These are phyloP conservation scores for Apteryx owenii DNA, from an alignment of 2,113 vertebrate species.

Conservation along the genomic window DNA sequence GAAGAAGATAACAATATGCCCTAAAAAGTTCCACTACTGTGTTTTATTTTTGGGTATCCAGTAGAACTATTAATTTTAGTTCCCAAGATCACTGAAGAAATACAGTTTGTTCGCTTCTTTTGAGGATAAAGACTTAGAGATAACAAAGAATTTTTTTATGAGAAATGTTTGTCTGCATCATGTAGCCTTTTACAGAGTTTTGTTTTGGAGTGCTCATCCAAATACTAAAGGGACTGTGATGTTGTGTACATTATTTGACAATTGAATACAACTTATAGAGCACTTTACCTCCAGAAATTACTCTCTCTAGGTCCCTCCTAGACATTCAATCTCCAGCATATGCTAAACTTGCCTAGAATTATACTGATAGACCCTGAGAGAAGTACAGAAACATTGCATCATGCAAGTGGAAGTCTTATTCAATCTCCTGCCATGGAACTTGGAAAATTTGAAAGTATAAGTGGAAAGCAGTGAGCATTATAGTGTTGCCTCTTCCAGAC, in stretches of 20 bases:
- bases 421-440: not conserved
- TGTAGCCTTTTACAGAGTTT: not conserved
- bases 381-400: not conserved
- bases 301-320: not conserved
- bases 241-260: not conserved
- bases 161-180: not conserved
- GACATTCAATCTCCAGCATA: not conserved
- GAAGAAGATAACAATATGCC: not conserved
- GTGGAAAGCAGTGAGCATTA: accelerated
- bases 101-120: not conserved
- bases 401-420: not conserved
- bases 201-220: not conserved
- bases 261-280: not conserved
- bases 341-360: not conserved
- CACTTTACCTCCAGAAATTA: not conserved
- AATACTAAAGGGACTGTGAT: not conserved
- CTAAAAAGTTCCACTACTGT: not conserved
- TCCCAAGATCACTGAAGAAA: not conserved
- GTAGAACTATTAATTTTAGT: not conserved
- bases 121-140: not conserved
- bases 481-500: not conserved
- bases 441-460: not conserved
- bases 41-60: not conserved
- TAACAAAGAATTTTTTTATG: not conserved
- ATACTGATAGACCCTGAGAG: not conserved